Evolutionary conservation across 2,888 invertebrate genomes (phyloP), one percentile per base, ranked within the genome.

Genomic region (Abscondita cerata): DNA sequence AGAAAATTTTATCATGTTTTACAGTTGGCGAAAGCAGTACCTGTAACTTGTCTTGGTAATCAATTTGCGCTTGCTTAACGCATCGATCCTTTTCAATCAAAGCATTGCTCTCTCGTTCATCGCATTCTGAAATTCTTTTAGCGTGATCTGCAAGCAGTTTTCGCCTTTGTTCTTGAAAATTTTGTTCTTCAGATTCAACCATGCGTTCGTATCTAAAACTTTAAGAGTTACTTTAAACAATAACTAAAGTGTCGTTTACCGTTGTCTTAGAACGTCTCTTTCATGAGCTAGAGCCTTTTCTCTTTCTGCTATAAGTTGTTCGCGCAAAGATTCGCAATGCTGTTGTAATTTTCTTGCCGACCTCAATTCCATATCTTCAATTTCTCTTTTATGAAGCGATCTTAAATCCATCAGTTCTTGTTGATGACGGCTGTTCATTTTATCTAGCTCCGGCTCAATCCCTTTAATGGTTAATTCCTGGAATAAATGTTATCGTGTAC

Each of bases 381-480:
- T 83, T 70, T 87, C 89, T 41, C 87, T 83, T 68, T 88, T 86
- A 74, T 89, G 89, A 53, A 86, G 82, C 0, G 86, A 84, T 11
- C 89, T 80, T 73, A 92, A 83, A 70, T 92, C 90, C 0, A 87
- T 81, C 57, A 93, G 78, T 72, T 89, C 87, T 72, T 87, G 85
- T 70, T 89, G 87, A 69, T 88, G 86, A 0, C 83, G 73, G 46
- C 87, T 86, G 31, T 90, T 88, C 89, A 94, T 91, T 70, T 87
- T 89, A 18, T 91, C 86, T 1, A 95, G 83, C 77, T 95, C 94
- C 0, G 91, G 89, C 78, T 94, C 93, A n/a, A 95, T 78, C 0
- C 93, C 93, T 81, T 92, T 93, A 0, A 94, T 91, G 2, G 94
- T 93, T 73, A 93, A 81, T 76, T 93, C 93, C 91, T 87, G 59